Percentiles rank a stretch among this genome's conserved stretches.
These are phyloP conservation scores for Thalassoma bifasciatum DNA, from an alignment of 2,113 vertebrate species.

Conservation along the genomic window DNA sequence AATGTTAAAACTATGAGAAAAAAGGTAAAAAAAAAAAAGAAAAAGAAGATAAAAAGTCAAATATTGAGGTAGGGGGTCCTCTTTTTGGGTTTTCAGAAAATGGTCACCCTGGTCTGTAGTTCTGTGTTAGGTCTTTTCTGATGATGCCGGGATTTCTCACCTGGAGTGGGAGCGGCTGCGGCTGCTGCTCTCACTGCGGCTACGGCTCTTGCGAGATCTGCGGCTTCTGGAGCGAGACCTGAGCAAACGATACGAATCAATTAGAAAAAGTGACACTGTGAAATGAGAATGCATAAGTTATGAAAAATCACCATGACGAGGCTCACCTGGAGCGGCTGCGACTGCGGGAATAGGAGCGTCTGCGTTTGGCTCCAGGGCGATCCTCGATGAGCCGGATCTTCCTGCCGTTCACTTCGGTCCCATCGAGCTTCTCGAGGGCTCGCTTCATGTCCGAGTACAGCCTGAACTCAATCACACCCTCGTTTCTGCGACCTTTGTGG, in stretches of 20 bases:
- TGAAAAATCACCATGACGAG: too few relatives aligned
- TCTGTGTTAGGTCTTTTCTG: too few relatives aligned
- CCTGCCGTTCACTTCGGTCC: conserved; percentile 96
- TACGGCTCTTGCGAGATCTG: conserved; percentile 93
- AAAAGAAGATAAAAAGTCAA: too few relatives aligned
- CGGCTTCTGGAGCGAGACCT: conserved; percentile 96
- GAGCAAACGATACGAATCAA: not conserved
- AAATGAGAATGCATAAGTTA: too few relatives aligned
- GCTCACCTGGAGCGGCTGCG: conserved; percentile 91
- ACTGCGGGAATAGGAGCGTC: conserved; percentile 93
- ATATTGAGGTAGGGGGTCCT: too few relatives aligned
- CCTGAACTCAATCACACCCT: conserved; percentile 98
- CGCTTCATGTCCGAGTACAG: conserved; percentile 98
- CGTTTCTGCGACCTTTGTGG: conserved; percentile 94
- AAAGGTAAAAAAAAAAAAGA: too few relatives aligned
- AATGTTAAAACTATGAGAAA: too few relatives aligned
- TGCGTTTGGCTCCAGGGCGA: conserved; percentile 89
- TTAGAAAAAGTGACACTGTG: not conserved
- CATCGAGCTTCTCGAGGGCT: conserved; percentile 96
- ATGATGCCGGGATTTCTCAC: conserved; percentile 69
- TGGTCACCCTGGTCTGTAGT: too few relatives aligned
- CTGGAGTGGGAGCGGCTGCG: conserved; percentile 90
- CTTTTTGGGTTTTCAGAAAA: too few relatives aligned
- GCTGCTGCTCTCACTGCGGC: conserved; percentile 91
- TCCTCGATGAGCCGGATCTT: conserved; percentile 98